Base-by-base conservation (phyloP, 2,888 invertebrate genomes). In the Auanema freiburgensis region DNA sequence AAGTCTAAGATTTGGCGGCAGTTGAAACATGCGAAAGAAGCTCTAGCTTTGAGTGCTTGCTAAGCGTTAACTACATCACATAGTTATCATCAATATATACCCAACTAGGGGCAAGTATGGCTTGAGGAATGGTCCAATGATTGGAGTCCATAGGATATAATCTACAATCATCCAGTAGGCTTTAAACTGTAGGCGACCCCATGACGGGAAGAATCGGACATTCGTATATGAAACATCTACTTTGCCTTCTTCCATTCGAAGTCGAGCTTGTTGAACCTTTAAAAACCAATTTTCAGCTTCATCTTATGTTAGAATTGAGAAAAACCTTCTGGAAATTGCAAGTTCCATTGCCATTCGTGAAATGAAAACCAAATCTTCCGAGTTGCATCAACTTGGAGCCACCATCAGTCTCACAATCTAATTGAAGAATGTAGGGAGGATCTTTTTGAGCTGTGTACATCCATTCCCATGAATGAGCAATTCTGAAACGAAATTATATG, bases 401-500 rank as follows among this genome's bases (percentile, higher is more conserved):
- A 12, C 81, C 82, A 62, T 82, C 82, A 2, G 82, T 82, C 61
- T 82, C 82, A 62, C 82, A 82, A 60, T 82, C 82, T 53, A 82
- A 59, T 59, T 82, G 82, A 70, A 82, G 79, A 44, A 82, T 70
- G 54, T 79, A 73, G 8, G 82, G 82, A 1, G 82, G 77, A 63
- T 82, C 66, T 44, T 74, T 67, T 59, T 83, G 82, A n/a, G 71
- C 68, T 0, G 82, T 82, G 69, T 78, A 82, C 82, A 82, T 81
- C 82, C 82, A 82, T 65, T 82, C 82, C 82, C 82, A 82, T 2
- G 77, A 76, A 65, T 81, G 79, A 2, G 74, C 83, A 40, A 82
- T 71, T 18, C 80, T 81, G 66, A 54, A 79, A 65, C 10, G 16
- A 40, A 12, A 11, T 18, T 1, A 57, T 51, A n/a, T 25, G 43